phyloP scores from a whole-genome alignment of 2,113 vertebrate genomes.

The Brienomyrus brachyistius region DNA sequence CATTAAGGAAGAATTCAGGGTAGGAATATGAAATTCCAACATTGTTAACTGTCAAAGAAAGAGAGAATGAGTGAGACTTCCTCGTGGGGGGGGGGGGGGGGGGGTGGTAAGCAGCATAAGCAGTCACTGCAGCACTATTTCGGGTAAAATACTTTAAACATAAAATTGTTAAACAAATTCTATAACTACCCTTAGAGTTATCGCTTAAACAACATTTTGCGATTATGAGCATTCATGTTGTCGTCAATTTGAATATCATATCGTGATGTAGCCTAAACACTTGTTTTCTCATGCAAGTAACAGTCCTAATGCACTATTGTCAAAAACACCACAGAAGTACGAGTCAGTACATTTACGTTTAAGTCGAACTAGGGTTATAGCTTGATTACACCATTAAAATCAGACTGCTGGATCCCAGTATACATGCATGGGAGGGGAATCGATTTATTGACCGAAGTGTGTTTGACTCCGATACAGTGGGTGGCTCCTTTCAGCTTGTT shows the following conservation, averaged over 20 bases:
- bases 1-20: conserved; percentile 83
- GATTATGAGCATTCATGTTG: not conserved
- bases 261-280: not conserved
- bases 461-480: no score
- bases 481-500: no score
- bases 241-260: not conserved
- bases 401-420: no score
- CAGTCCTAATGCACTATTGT: not conserved
- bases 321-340: not conserved
- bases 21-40: conserved; percentile 79
- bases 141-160: not conserved
- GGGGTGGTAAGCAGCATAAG: no score
- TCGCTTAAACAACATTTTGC: not conserved
- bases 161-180: no score
- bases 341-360: not conserved
- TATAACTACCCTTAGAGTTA: not conserved
- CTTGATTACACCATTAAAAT: no score
- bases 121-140: not conserved
- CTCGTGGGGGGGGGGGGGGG: not conserved
- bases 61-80: not conserved
- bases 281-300: not conserved
- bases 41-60: conserved; percentile 81
- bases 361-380: no score
- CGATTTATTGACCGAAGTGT: no score
- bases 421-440: no score